phyloP scores from a whole-genome alignment of 2,113 vertebrate genomes.

The Carassius gibelio region DNA sequence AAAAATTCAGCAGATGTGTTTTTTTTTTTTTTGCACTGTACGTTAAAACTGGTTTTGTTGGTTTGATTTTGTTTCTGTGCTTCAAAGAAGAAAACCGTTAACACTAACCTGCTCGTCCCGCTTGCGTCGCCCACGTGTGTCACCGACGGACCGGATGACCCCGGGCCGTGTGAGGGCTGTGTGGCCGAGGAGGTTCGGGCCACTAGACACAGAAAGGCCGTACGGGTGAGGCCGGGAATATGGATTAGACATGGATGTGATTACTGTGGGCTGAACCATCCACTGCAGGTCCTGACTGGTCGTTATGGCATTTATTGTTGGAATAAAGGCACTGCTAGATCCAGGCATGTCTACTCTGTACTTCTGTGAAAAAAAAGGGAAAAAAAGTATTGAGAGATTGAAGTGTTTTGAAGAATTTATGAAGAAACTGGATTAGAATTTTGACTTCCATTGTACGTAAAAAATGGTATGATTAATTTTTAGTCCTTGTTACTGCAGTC shows the following conservation, averaged over 20 bases:
- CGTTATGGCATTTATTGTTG: conserved; percentile 98
- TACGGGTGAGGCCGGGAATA: conserved; percentile 93
- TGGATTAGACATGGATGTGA: conserved; percentile 98
- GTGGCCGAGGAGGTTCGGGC: conserved; percentile 84
- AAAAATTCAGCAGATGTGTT: background rate
- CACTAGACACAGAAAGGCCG: conserved; percentile 84
- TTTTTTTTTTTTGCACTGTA: too few species aligned
- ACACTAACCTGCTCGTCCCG: conserved; percentile 90
- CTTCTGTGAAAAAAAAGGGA: conserved; percentile 77
- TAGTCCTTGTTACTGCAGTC: background rate
- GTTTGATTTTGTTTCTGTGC: background rate
- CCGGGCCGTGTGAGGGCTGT: conserved; percentile 88
- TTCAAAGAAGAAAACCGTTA: background rate
- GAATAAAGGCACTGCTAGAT: conserved; percentile 97
- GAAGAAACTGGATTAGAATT: background rate
- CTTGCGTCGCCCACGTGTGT: conserved; percentile 87
- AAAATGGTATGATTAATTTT: conserved; percentile 3
- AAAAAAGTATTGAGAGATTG: background rate
- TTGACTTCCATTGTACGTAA: background rate
- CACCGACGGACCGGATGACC: conserved; percentile 95
- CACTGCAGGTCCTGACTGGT: conserved; percentile 99
- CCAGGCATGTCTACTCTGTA: conserved; percentile 98
- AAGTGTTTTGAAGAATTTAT: background rate
- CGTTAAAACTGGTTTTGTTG: background rate
- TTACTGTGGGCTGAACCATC: conserved; percentile 99